phyloP scores from a whole-genome alignment of 2,797 vertebrate genomes.

The Lutjanus campechanus region DNA sequence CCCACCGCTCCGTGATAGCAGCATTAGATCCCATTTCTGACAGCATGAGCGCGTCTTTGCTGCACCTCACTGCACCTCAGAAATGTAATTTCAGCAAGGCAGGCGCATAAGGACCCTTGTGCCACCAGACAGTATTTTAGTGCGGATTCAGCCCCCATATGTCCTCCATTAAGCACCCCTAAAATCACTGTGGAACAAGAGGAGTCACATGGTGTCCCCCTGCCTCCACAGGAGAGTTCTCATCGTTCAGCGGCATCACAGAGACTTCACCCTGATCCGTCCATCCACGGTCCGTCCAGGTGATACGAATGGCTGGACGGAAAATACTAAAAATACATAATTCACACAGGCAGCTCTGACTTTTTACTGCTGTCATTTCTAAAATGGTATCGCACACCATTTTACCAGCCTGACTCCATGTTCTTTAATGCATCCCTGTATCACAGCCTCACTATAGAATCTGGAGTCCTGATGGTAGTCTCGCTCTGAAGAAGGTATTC shows the following conservation, averaged over 20 bases:
- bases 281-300: conserved; percentile 26
- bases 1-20: conserved; percentile 36
- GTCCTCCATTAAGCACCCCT: conserved; percentile 62
- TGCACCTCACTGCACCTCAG: conserved; percentile 53
- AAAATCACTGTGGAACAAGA: conserved; percentile 42
- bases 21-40: conserved; percentile 50
- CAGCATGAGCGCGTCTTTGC: conserved; percentile 41
- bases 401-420: conserved; percentile 23
- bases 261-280: conserved; percentile 1
- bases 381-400: conserved; percentile 10
- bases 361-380: conserved; percentile 19
- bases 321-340: conserved; percentile 30
- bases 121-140: conserved; percentile 56
- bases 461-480: conserved; percentile 20
- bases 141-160: conserved; percentile 52
- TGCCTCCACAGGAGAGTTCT: conserved; percentile 24
- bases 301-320: conserved; percentile 22
- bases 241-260: conserved; percentile 20
- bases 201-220: conserved; percentile 34
- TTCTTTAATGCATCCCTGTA: conserved; percentile 21
- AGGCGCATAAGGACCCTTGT: conserved; percentile 44
- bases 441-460: conserved; percentile 16
- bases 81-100: conserved; percentile 66
- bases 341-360: conserved; percentile 11
- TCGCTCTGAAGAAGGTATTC: conserved; percentile 6